Evolutionary conservation across 1,140 invertebrate species (phyloP).

Genomic region (Solen grandis): DNA sequence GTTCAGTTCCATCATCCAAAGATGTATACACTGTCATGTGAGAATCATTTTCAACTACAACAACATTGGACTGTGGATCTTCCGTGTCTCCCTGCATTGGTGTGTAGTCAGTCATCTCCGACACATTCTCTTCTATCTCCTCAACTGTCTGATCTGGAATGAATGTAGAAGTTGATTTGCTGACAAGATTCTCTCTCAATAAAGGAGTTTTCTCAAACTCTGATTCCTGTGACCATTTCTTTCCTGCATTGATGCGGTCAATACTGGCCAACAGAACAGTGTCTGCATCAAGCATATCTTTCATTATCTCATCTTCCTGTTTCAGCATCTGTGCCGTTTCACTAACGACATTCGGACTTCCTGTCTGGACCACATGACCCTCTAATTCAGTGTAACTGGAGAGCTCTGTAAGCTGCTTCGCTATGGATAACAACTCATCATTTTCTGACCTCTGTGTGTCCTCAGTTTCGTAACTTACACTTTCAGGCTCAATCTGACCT

Average conservation of each 20-base stretch:
- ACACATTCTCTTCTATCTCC: neutral
- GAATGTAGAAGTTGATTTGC: neutral
- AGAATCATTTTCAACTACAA: neutral
- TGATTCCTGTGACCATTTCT: no score
- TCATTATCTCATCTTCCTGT: conserved; percentile 46
- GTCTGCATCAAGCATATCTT: conserved; percentile 46
- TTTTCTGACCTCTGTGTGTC: neutral
- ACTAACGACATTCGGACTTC: neutral
- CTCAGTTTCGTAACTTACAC: neutral
- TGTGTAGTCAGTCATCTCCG: neutral
- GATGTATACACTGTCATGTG: neutral
- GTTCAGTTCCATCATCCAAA: no score
- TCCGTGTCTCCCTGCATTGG: neutral
- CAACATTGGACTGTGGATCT: neutral
- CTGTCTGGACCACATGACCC: neutral
- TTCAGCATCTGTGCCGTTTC: neutral
- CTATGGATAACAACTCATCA: conserved; percentile 46
- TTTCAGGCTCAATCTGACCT: conserved; percentile 19
- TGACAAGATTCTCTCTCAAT: neutral
- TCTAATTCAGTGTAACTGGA: conserved; percentile 17
- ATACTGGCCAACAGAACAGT: conserved; percentile 36
- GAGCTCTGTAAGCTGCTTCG: conserved; percentile 39
- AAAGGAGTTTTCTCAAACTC: neutral
- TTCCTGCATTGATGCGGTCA: neutral
- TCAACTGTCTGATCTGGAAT: neutral